Base-by-base conservation (phyloP, 2,888 invertebrate species). In the Leptinotarsa tumamoca region DNA sequence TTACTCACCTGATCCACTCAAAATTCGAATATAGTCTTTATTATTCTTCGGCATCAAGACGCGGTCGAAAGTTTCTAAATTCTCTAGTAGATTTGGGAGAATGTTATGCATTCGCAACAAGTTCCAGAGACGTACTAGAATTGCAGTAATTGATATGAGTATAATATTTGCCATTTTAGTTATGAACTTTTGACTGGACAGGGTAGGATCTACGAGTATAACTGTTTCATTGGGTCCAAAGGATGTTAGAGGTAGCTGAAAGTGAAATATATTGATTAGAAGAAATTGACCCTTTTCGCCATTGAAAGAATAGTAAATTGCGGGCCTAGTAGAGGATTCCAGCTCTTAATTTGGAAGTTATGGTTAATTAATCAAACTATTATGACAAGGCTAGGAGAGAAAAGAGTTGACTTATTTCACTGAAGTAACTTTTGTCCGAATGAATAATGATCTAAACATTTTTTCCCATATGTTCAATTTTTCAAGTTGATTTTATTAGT, bases 101-200 rank as follows among this genome's bases (percentile, higher is more conserved):
- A 74, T 43, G 56, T 75, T 77, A 49, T 70, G 72, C 73, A 77
- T 66, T 68, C 69, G 67, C 13, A 72, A 54, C 15, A 77, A 72
- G 73, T 79, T 77, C 10, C 67, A 72, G 50, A 77, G 13, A 54
- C 79, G 77, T 14, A 77, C 71, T 21, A 73, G 21, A 58, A 79
- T 70, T 18, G 79, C 70, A 67, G 72, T 72, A 4, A 74, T 23
- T 51, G 80, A 80, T 23, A 80, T 73, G 15, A 80, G 18, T 52
- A 79, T 52, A 10, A 79, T 77, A 75, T 80, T 80, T 4, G 77
- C 73, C 72, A 80, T 75, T 78, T 80, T 80, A 13, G 79, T 80
- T 56, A 80, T 73, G 58, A 80, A 79, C 67, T 80, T 74, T 56
- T 78, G 78, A 72, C 73, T 80, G 21, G 49, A 52, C 43, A 78